phyloP scores from a whole-genome alignment of 2,797 vertebrate species.

The Eulemur mongoz region DNA sequence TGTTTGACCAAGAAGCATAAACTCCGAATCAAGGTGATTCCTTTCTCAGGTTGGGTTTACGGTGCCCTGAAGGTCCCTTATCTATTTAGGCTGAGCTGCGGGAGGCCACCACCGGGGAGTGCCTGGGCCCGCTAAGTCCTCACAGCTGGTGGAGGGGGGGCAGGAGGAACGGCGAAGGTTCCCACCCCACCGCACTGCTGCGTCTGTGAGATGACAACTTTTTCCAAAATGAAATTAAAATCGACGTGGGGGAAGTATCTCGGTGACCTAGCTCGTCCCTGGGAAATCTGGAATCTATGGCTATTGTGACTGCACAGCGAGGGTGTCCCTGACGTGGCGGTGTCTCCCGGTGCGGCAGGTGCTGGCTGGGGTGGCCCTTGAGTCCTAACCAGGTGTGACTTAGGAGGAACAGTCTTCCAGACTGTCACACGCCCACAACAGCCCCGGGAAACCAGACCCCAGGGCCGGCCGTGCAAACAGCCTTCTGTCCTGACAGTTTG shows the following conservation, averaged over 20 bases:
- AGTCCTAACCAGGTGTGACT: neutral
- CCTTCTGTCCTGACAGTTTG: neutral
- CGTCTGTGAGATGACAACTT: neutral
- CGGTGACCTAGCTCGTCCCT: rapidly evolving
- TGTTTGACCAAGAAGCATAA: neutral
- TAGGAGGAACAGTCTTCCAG: neutral
- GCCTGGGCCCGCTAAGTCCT: neutral
- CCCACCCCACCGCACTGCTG: neutral
- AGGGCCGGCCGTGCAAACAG: neutral
- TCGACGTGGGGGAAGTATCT: rapidly evolving
- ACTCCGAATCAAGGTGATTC: neutral
- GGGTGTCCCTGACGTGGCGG: neutral
- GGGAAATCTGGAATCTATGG: rapidly evolving
- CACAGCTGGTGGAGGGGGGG: neutral
- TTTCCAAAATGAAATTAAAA: neutral
- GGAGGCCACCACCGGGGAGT: neutral
- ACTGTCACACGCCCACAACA: rapidly evolving
- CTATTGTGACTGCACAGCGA: rapidly evolving
- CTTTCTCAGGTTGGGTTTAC: neutral
- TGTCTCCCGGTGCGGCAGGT: neutral
- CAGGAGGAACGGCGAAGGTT: neutral
- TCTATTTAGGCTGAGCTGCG: neutral
- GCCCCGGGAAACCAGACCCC: neutral
- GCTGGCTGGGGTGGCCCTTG: neutral
- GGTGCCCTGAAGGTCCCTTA: neutral